Base-by-base conservation (phyloP, 2,888 invertebrate species). In the Drosophila recens region DNA sequence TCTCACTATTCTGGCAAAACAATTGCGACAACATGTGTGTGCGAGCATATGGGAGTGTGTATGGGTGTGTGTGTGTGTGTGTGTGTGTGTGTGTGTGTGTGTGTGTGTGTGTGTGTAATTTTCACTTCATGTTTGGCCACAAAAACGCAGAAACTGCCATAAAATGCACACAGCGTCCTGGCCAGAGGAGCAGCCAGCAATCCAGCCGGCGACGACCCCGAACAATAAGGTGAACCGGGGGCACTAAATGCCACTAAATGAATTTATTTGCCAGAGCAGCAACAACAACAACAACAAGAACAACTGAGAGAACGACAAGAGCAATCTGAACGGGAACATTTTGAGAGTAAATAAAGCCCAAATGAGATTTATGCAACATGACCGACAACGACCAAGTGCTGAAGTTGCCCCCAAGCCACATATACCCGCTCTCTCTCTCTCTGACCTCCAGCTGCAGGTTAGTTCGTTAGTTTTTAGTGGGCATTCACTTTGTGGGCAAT, bases 201-300 rank as follows among this genome's bases (percentile, higher is more conserved):
- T 52, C 54, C 74, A 17, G 67, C 23, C 61, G 46, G 48, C 53
- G 54, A 51, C 63, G 87, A 76, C 85, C 79, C 87, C 79, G 69
- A 83, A 80, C 89, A 90, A 87, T 87, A 87, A 87, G 90, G 90
- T 87, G 89, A 90, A 87, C 40, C 38, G 78, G 87, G 85, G 86
- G 83, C 90, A 90, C 90, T 89, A 90, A 89, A 89, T 82, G 90
- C 90, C 90, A 87, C 90, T 90, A 90, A 89, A 89, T 89, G 89
- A 89, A 90, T 89, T 89, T 89, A 89, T 89, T 89, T 87, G 74
- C 87, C 78, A 73, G 65, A 56, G 63, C 67, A 65, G 51, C 63
- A 72, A 30, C 61, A 62, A 52, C 63, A 79, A 63, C 67, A 77
- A 65, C 45, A 40, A 13, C 20, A 46, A 13, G 33, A 53, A 13